These are phyloP conservation scores for Potamarius usumacintae DNA, from an alignment of 2,113 vertebrate genomes.

Conservation along the genomic window DNA sequence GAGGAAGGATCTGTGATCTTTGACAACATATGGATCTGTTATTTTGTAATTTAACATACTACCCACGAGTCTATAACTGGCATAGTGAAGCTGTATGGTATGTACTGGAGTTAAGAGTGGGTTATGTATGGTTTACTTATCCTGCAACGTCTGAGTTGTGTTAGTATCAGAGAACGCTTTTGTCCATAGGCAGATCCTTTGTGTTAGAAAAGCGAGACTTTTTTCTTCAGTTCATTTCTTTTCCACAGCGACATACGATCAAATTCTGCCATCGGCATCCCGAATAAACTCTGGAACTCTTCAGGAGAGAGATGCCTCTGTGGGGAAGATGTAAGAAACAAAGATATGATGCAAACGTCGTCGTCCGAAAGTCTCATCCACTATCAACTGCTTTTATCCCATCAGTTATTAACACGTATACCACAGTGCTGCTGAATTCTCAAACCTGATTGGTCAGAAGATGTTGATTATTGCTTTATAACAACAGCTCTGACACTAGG, in stretches of 20 bases:
- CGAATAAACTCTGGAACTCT: conserved; percentile 82
- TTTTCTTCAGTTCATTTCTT: conserved; percentile 94
- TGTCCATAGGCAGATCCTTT: conserved; percentile 43
- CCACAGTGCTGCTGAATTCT: neutral
- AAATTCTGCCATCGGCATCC: conserved; percentile 85
- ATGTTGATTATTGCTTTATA: neutral
- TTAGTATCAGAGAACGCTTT: conserved; percentile 37
- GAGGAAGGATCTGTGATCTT: neutral
- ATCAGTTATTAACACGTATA: neutral
- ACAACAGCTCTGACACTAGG: neutral
- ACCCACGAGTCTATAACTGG: conserved; percentile 7
- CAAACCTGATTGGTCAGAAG: neutral
- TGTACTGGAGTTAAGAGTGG: conserved; percentile 19
- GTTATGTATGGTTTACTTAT: conserved; percentile 27
- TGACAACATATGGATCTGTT: neutral
- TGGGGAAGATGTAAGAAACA: neutral
- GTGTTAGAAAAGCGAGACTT: conserved; percentile 86
- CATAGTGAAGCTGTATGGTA: neutral
- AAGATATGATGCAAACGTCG: neutral
- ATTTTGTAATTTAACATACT: conserved; percentile 1
- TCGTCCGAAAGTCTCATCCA: no score
- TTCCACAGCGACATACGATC: conserved; percentile 90
- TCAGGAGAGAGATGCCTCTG: conserved; percentile 85
- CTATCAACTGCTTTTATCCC: neutral
- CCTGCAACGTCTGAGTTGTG: conserved; percentile 38